These are phyloP conservation scores for Boloria selene DNA, from an alignment of 2,888 invertebrate genomes.

Conservation along the genomic window DNA sequence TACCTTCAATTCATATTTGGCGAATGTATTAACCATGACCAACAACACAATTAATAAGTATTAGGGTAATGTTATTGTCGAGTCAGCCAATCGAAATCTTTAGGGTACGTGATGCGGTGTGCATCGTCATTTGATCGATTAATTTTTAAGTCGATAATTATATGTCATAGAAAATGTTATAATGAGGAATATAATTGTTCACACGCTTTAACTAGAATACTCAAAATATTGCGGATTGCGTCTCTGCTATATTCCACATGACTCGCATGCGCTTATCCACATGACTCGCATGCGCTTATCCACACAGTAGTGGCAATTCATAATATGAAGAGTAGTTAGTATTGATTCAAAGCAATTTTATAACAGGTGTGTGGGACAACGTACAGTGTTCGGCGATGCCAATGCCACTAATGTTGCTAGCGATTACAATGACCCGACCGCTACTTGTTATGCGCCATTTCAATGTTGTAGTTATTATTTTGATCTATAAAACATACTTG, in stretches of 20 bases:
- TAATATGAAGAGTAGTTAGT: slow-evolving; percentile 48
- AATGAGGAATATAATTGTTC: no score
- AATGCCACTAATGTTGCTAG: slow-evolving; percentile 46
- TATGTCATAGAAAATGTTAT: no score
- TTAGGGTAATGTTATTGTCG: no score
- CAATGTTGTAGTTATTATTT: slow-evolving; percentile 25
- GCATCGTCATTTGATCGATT: no score
- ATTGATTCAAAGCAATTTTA: slow-evolving; percentile 26
- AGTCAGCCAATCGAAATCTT: no score
- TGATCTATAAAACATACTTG: slow-evolving; percentile 20
- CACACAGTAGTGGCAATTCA: slow-evolving; percentile 6
- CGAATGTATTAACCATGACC: no score
- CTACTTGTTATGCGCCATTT: slow-evolving; percentile 13
- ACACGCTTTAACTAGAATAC: no score
- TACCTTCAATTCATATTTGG: no score
- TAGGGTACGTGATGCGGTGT: no score
- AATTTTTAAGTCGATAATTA: no score
- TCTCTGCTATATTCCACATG: slow-evolving; percentile 45
- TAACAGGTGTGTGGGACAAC: slow-evolving; percentile 54
- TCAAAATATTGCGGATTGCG: slow-evolving; percentile 39
- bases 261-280: slow-evolving; percentile 11
- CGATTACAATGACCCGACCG: slow-evolving; percentile 36
- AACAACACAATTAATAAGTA: no score
- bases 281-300: slow-evolving; percentile 12
- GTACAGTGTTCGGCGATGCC: slow-evolving; percentile 48